phyloP scores from a whole-genome alignment of 2,797 vertebrate genomes.

The Chelmon rostratus region DNA sequence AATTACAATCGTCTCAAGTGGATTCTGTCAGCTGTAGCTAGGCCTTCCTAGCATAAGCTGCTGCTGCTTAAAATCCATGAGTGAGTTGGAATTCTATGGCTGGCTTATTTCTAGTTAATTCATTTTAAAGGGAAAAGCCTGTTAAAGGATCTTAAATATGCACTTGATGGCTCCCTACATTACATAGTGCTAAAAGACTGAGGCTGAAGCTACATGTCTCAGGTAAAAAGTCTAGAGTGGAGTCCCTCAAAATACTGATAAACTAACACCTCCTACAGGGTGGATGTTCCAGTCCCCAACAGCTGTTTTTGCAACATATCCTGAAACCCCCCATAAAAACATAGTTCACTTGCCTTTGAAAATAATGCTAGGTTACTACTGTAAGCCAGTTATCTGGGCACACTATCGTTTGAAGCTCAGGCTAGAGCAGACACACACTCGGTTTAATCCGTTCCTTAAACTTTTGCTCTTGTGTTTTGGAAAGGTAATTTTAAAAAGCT shows the following conservation, averaged over 20 bases:
- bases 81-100: not conserved
- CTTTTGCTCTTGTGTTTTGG: not conserved
- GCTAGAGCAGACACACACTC: not conserved
- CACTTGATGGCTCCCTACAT: not conserved
- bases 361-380: not conserved
- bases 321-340: too few species aligned
- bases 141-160: not conserved
- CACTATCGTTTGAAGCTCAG: not conserved
- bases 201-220: too few species aligned
- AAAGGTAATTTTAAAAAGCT: conserved; percentile 7
- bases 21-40: not conserved
- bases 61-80: not conserved
- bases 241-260: not conserved
- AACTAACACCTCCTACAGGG: not conserved
- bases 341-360: not conserved
- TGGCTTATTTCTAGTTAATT: not conserved
- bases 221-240: too few species aligned
- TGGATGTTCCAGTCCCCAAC: not conserved
- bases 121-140: not conserved
- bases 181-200: not conserved
- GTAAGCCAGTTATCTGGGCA: too few species aligned
- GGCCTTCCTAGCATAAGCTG: not conserved
- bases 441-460: not conserved
- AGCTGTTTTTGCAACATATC: not conserved
- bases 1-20: too few species aligned